Percentiles rank a stretch among this genome's conserved stretches.
Evolutionary conservation across 2,888 invertebrate genomes (phyloP).

Genomic region (Reticulitermes lucifugus): DNA sequence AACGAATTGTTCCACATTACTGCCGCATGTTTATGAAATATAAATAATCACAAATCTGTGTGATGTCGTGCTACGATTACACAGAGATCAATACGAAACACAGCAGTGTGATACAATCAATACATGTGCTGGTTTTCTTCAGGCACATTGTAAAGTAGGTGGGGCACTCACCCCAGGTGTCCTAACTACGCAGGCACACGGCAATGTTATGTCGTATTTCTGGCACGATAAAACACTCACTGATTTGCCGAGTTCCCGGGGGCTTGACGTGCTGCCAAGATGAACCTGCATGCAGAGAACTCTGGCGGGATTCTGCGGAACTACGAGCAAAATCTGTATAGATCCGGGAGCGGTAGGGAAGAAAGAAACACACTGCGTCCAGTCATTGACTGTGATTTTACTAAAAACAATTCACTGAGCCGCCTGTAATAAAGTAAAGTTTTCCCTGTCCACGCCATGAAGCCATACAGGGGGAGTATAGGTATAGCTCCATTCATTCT

Average conservation of each 20-base stretch:
- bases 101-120: background rate
- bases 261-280: conserved; percentile 48
- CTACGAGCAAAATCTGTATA: background rate
- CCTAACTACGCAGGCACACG: background rate
- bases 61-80: background rate
- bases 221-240: background rate
- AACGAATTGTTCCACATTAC: too few species aligned
- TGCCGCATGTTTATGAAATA: too few species aligned
- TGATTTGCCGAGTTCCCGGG: conserved; percentile 46
- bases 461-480: too few species aligned
- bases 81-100: background rate
- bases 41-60: too few species aligned
- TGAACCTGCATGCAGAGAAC: conserved; percentile 20
- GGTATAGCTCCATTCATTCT: too few species aligned
- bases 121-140: background rate
- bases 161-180: conserved; percentile 16
- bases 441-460: too few species aligned
- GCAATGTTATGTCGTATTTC: background rate
- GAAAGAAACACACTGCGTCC: background rate
- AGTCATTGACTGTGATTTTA: background rate
- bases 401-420: too few species aligned
- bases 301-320: conserved; percentile 49
- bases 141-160: background rate
- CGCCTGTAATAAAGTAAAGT: too few species aligned
- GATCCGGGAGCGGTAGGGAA: background rate